These are phyloP conservation scores for Ovibos moschatus DNA, from an alignment of 2,113 vertebrate genomes.

Conservation along the genomic window DNA sequence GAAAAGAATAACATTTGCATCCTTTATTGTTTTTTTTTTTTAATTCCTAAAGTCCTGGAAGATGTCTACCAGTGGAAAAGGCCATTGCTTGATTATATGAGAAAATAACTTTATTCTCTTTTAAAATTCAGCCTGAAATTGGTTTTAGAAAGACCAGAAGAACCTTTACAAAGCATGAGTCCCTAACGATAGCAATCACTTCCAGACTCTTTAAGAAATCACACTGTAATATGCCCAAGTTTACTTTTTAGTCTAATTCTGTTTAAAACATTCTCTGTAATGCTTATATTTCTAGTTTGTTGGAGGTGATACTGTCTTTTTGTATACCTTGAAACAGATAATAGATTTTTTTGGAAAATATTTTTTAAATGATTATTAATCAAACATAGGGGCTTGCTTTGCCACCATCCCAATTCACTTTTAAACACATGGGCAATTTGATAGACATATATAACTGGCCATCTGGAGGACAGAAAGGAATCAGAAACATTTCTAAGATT, in stretches of 20 bases:
- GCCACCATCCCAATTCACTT: not conserved
- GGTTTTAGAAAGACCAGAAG: conserved; percentile 59
- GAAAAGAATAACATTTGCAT: conserved; percentile 72
- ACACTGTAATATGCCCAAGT: not conserved
- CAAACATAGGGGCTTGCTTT: not conserved
- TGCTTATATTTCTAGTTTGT: conserved; percentile 2
- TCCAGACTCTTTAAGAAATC: conserved; percentile 38
- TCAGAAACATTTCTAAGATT: conserved; percentile 5
- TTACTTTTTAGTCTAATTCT: conserved; percentile 40
- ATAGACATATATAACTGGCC: not conserved
- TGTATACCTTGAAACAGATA: not conserved
- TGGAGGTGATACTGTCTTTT: not conserved
- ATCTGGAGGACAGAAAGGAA: not conserved
- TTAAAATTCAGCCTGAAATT: conserved; percentile 68
- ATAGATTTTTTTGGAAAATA: not conserved
- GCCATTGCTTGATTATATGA: conserved; percentile 53
- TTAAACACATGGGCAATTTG: not conserved
- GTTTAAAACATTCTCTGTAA: conserved; percentile 14
- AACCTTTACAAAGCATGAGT: not conserved
- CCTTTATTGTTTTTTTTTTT: conserved; percentile 58
- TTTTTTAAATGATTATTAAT: conserved; percentile 2
- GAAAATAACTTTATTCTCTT: conserved; percentile 70
- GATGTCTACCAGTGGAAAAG: conserved; percentile 71
- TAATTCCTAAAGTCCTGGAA: conserved; percentile 75
- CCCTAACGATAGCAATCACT: not conserved